A percentile compares a stretch with the other conserved stretches of the same genome.
Evolutionary conservation across 1,140 invertebrate genomes (phyloP).

Genomic region (Tetramorium alpestre): DNA sequence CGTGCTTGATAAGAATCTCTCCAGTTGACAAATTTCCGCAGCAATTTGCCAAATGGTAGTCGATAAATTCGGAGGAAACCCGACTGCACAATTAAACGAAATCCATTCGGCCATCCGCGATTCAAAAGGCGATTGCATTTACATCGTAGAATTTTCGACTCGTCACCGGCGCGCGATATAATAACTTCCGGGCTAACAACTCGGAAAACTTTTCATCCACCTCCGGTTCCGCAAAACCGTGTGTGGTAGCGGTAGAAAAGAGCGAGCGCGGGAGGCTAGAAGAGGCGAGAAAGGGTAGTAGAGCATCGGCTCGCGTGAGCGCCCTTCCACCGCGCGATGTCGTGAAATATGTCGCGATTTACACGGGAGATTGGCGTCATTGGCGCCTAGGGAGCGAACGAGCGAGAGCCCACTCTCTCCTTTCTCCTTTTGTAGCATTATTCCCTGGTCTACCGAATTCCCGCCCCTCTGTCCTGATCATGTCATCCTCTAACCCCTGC

Average conservation of each 20-base stretch:
- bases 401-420: slow-evolving; percentile 9
- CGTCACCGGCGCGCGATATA: slow-evolving; percentile 37
- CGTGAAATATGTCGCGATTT: slow-evolving; percentile 86
- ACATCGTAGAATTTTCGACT: slow-evolving; percentile 63
- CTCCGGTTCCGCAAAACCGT: slow-evolving; percentile 54
- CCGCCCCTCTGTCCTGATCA: slow-evolving; percentile 28
- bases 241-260: background rate
- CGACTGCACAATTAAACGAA: slow-evolving; percentile 23
- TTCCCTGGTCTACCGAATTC: slow-evolving; percentile 44
- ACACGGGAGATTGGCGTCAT: slow-evolving; percentile 85
- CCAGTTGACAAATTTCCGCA: background rate
- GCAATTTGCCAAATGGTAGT: slow-evolving; percentile 20
- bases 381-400: slow-evolving; percentile 82
- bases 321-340: slow-evolving; percentile 63
- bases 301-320: background rate
- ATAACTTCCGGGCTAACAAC: slow-evolving; percentile 74
- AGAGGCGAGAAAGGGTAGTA: slow-evolving; percentile 19
- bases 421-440: slow-evolving; percentile 33
- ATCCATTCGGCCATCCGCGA: background rate
- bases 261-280: background rate
- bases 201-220: slow-evolving; percentile 74
- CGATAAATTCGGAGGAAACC: background rate
- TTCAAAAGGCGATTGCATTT: slow-evolving; percentile 33
- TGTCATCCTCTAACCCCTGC: slow-evolving; percentile 39
- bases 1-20: slow-evolving; percentile 12